phyloP scores from a whole-genome alignment of 2,113 vertebrate genomes.

The Pomatorhinus ruficollis region DNA sequence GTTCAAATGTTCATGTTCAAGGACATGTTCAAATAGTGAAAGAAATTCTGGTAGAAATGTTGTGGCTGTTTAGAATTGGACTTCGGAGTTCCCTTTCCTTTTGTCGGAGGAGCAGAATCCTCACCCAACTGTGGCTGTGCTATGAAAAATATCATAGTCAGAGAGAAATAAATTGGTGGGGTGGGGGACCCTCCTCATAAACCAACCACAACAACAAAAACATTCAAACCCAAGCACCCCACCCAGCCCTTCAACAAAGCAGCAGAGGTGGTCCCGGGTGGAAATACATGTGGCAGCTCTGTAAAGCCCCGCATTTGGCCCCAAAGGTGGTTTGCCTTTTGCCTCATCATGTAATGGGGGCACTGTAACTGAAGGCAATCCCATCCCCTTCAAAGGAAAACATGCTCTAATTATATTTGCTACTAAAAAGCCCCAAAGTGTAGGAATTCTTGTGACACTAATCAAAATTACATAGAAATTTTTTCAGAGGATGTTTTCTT shows the following conservation, averaged over 20 bases:
- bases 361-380: background rate
- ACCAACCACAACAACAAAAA: no score
- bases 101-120: background rate
- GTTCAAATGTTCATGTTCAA: background rate
- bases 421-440: background rate
- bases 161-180: background rate
- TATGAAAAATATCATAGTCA: background rate
- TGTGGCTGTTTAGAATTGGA: background rate
- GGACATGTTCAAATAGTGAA: background rate
- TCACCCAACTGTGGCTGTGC: background rate
- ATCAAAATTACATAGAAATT: background rate
- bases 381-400: background rate
- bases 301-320: background rate
- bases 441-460: background rate
- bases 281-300: background rate
- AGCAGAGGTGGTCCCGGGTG: background rate
- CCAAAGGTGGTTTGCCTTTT: background rate
- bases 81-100: background rate
- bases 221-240: fast-evolving
- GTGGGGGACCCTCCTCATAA: fast-evolving
- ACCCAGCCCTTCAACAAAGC: fast-evolving
- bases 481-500: background rate
- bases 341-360: fast-evolving
- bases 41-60: background rate
- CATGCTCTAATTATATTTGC: background rate